Conservation (phyloP, 2,797 vertebrate genomes). For the Orientallactaga sibirica region DNA sequence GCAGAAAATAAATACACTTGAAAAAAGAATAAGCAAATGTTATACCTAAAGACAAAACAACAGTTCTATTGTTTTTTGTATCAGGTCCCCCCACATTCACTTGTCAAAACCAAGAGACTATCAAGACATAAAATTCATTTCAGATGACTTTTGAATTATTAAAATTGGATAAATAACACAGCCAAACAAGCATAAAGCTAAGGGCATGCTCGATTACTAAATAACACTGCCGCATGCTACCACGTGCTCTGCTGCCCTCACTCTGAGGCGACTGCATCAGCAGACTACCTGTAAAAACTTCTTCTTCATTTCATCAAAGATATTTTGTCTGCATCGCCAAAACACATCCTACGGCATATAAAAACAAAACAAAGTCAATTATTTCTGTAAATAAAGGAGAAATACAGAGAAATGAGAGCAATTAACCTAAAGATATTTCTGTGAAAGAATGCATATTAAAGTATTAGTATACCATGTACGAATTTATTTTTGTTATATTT, state of each 20-base stretch:
- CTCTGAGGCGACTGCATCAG: conserved; percentile 80
- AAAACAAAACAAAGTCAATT: conserved; percentile 87
- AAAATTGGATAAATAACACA: conserved; percentile 61
- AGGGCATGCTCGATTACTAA: conserved; percentile 86
- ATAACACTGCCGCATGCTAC: conserved; percentile 85
- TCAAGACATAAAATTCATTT: conserved; percentile 43
- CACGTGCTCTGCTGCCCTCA: conserved; percentile 80
- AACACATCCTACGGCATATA: conserved; percentile 93
- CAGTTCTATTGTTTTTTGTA: conserved; percentile 37
- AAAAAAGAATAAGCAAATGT: conserved; percentile 39
- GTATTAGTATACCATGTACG: background rate
- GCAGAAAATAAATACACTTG: conserved; percentile 39
- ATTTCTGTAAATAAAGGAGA: conserved; percentile 69
- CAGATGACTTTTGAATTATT: conserved; percentile 46
- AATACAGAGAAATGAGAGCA: conserved; percentile 69
- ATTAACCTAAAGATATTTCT: conserved; percentile 63
- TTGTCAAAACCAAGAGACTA: conserved; percentile 52
- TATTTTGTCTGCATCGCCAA: conserved; percentile 99
- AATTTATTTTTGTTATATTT: conserved; percentile 50
- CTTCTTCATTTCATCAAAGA: conserved; percentile 99
- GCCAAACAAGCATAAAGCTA: conserved; percentile 83
- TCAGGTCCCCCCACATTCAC: background rate
- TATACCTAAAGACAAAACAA: conserved; percentile 49
- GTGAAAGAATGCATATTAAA: conserved; percentile 55
- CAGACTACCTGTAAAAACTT: conserved; percentile 95